Evolutionary conservation across 2,888 invertebrate species (phyloP).

Genomic region (Parnassius orleans): DNA sequence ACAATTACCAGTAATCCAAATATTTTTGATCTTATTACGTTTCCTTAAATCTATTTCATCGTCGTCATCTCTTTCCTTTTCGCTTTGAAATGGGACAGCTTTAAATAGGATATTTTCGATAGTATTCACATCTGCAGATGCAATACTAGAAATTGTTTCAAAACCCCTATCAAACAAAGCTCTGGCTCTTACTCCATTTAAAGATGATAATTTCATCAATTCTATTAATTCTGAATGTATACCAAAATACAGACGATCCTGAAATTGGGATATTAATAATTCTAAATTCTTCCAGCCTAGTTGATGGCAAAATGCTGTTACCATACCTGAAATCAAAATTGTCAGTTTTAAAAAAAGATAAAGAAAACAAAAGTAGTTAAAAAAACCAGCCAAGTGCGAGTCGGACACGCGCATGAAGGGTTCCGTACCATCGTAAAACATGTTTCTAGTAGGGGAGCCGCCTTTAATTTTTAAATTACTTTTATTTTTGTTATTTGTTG

Average conservation of each 20-base stretch:
- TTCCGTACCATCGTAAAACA: no score
- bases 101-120: constrained; percentile 90
- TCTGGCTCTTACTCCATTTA: constrained; percentile 93
- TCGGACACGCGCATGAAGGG: no score
- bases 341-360: background rate
- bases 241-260: constrained; percentile 96
- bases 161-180: constrained; percentile 90
- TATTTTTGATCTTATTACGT: constrained; percentile 84
- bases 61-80: constrained; percentile 87
- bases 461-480: no score
- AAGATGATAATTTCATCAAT: constrained; percentile 89
- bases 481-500: no score
- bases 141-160: constrained; percentile 88
- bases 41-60: constrained; percentile 83
- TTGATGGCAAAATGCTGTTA: constrained; percentile 96
- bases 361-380: background rate
- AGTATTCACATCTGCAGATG: constrained; percentile 84
- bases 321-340: constrained; percentile 86
- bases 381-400: no score
- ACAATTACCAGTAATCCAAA: constrained; percentile 90
- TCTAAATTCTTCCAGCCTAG: constrained; percentile 96
- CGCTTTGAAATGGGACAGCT: constrained; percentile 92
- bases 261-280: constrained; percentile 94
- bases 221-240: constrained; percentile 95
- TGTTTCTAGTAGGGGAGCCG: no score